phyloP scores from a whole-genome alignment of 2,113 vertebrate species.

The Caretta caretta region DNA sequence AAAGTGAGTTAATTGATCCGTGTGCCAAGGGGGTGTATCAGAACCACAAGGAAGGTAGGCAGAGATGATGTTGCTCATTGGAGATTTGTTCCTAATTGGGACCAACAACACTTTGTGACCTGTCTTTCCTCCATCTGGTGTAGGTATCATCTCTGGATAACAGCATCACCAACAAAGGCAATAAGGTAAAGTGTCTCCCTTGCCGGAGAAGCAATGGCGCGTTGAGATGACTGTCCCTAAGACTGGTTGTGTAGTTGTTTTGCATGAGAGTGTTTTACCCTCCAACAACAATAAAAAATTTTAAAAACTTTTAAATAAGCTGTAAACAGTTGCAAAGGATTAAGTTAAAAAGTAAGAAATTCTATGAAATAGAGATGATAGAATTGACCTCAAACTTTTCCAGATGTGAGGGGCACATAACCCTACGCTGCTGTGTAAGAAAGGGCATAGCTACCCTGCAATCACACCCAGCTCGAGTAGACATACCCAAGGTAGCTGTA shows the following conservation, averaged over 20 bases:
- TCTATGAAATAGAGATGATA: background rate
- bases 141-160: constrained; percentile 72
- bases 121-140: background rate
- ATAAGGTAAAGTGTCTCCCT: constrained; percentile 79
- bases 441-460: background rate
- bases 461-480: background rate
- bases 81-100: background rate
- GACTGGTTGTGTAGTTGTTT: background rate
- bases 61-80: background rate
- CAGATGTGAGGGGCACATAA: background rate
- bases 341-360: background rate
- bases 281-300: background rate
- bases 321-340: background rate
- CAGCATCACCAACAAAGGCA: constrained; percentile 76
- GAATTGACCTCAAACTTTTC: background rate
- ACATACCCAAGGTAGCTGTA: background rate
- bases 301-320: too few species aligned
- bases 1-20: background rate
- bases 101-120: background rate
- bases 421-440: background rate
- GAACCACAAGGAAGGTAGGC: rapidly evolving
- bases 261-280: background rate
- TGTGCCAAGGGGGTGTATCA: background rate
- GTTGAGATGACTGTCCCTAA: background rate
- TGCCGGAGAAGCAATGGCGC: background rate